Conservation (phyloP, 2,113 vertebrate genomes). For the Bucco capensis region DNA sequence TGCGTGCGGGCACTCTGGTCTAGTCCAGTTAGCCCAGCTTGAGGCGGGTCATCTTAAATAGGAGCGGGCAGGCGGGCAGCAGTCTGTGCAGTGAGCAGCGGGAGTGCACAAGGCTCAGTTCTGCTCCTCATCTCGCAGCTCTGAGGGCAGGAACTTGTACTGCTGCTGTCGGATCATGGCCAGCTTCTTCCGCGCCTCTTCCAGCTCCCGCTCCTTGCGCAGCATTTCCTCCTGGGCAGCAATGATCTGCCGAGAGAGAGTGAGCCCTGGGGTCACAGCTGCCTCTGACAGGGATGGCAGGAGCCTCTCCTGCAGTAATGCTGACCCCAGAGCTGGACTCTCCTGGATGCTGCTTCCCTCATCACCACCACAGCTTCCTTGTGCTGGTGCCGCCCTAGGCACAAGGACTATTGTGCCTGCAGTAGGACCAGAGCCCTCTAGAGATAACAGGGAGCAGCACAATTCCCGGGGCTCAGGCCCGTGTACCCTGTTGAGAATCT, state of each 20-base stretch:
- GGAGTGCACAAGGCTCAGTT: conserved; percentile 44
- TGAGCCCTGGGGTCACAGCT: not conserved
- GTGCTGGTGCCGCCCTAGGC: too few species aligned
- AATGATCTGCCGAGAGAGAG: conserved; percentile 83
- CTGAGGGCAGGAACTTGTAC: conserved; percentile 95
- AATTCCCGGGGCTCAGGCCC: not conserved
- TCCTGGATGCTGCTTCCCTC: not conserved
- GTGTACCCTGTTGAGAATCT: accelerated
- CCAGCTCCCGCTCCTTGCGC: conserved; percentile 92
- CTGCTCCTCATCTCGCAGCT: conserved; percentile 88
- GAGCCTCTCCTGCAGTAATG: not conserved
- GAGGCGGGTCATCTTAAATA: not conserved
- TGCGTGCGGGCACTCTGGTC: not conserved
- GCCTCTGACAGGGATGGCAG: not conserved
- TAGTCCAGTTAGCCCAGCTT: not conserved
- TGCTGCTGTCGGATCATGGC: conserved; percentile 96
- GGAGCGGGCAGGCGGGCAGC: not conserved
- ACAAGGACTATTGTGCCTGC: accelerated
- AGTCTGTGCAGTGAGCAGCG: conserved; percentile 8
- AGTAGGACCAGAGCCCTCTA: accelerated
- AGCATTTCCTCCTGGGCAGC: conserved; percentile 98
- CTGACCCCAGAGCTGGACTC: accelerated
- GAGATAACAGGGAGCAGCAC: not conserved
- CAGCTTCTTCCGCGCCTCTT: conserved; percentile 91
- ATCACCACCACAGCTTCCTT: not conserved